These are phyloP conservation scores for Notocelia uddmanniana DNA, from an alignment of 2,888 invertebrate genomes.

Conservation along the genomic window DNA sequence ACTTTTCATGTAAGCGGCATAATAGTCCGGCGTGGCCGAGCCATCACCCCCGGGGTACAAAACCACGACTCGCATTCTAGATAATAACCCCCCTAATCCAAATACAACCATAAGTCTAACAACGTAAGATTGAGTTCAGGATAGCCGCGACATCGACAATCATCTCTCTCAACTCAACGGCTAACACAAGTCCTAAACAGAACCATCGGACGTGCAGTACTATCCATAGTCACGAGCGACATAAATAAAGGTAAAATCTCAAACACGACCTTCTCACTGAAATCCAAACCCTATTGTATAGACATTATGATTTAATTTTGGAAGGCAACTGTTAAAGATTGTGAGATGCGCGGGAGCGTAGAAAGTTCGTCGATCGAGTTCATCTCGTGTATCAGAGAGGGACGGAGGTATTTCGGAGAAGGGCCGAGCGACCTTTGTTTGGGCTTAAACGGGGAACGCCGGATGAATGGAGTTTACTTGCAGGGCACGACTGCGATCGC, in stretches of 20 bases:
- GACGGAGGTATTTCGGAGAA: conserved; percentile 57
- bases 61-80: conserved; percentile 36
- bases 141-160: conserved; percentile 48
- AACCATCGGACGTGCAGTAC: conserved; percentile 67
- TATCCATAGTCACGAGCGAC: conserved; percentile 76
- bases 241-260: conserved; percentile 78
- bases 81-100: conserved; percentile 44
- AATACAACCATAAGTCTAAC: conserved; percentile 47
- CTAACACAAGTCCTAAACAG: conserved; percentile 64
- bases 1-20: not conserved
- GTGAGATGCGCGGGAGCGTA: conserved; percentile 73
- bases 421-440: conserved; percentile 60
- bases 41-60: conserved; percentile 49
- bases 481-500: conserved; percentile 51
- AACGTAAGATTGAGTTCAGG: conserved; percentile 49
- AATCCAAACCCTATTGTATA: conserved; percentile 54
- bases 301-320: conserved; percentile 55
- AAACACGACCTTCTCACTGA: conserved; percentile 49
- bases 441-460: conserved; percentile 47
- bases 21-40: conserved; percentile 43
- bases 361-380: conserved; percentile 56
- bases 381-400: conserved; percentile 50
- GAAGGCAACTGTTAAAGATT: conserved; percentile 49
- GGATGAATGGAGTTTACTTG: conserved; percentile 56
- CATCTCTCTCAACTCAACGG: conserved; percentile 74